Conservation (phyloP, 2,797 vertebrate genomes). For the Monodelphis domestica region DNA sequence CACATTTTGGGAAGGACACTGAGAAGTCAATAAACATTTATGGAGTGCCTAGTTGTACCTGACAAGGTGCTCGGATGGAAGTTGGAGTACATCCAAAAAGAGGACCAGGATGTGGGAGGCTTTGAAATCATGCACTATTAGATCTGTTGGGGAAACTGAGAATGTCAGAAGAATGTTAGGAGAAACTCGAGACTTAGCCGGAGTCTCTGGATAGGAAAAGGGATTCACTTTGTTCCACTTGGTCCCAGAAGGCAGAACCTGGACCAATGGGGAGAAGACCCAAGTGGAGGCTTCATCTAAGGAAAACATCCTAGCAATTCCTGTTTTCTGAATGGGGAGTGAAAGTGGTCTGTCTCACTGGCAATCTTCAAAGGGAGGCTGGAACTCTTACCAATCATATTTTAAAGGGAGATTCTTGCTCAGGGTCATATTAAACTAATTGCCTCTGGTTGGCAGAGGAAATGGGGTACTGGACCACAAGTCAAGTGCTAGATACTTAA, state of each 20-base stretch:
- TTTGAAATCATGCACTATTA: background rate
- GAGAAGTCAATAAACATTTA: background rate
- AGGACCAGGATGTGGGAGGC: background rate
- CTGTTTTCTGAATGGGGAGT: background rate
- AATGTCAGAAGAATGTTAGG: background rate
- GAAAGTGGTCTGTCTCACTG: background rate
- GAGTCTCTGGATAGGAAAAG: background rate
- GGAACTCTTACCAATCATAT: background rate
- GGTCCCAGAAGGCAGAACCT: background rate
- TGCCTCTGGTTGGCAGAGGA: background rate
- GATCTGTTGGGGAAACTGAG: background rate
- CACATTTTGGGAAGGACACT: background rate
- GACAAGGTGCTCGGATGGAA: background rate
- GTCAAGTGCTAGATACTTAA: background rate
- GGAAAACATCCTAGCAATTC: background rate
- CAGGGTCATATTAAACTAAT: background rate
- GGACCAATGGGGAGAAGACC: background rate
- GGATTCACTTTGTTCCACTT: background rate
- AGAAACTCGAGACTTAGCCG: background rate
- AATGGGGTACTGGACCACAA: background rate
- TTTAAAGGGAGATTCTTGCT: background rate
- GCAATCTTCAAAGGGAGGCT: background rate
- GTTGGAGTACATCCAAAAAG: background rate
- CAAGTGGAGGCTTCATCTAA: background rate
- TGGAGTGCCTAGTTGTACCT: background rate